Evolutionary conservation across 2,888 invertebrate genomes (phyloP).

Genomic region (Perizoma flavofasciatum): DNA sequence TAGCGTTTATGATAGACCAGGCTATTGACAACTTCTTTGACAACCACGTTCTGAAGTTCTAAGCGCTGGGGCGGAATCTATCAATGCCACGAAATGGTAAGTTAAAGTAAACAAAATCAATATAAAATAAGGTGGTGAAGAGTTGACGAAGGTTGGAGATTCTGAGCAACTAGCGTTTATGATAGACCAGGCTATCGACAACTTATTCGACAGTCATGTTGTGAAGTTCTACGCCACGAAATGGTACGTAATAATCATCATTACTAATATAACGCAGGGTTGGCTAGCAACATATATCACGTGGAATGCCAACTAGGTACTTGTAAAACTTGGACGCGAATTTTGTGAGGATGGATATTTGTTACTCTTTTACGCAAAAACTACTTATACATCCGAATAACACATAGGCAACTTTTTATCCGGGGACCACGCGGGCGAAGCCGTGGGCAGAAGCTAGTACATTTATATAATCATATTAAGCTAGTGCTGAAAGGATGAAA

Average conservation of each 20-base stretch:
- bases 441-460: too few relatives aligned
- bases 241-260: conserved; percentile 54
- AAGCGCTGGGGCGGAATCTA: conserved; percentile 63
- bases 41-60: conserved; percentile 77
- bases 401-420: too few relatives aligned
- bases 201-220: conserved; percentile 84
- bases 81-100: conserved; percentile 66
- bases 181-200: conserved; percentile 81
- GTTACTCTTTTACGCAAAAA: too few relatives aligned
- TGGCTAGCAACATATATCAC: too few relatives aligned
- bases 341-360: too few relatives aligned
- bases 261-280: conserved; percentile 41
- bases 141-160: conserved; percentile 35
- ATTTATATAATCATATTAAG: too few relatives aligned
- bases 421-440: too few relatives aligned
- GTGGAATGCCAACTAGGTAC: too few relatives aligned
- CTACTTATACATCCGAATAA: too few relatives aligned
- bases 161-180: conserved; percentile 63
- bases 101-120: conserved; percentile 38
- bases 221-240: conserved; percentile 65
- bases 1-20: conserved; percentile 75
- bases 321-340: too few relatives aligned
- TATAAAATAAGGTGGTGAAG: conserved; percentile 38
- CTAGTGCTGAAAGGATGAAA: too few relatives aligned
- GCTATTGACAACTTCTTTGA: conserved; percentile 84